phyloP scores from a whole-genome alignment of 2,113 vertebrate genomes.

The Oryzias javanicus region DNA sequence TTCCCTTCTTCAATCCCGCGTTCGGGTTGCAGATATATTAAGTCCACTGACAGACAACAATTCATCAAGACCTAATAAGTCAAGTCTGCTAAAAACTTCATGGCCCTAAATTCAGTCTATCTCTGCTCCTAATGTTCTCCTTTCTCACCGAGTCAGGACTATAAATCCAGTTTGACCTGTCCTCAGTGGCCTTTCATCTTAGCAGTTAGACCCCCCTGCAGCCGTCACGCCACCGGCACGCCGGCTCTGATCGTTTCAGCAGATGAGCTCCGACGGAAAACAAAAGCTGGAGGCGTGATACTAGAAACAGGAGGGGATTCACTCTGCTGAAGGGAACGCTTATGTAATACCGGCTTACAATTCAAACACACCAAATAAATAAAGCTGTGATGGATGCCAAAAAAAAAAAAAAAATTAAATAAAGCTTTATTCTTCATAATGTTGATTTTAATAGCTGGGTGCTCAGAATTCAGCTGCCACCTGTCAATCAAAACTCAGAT shows the following conservation, averaged over 20 bases:
- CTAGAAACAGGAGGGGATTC: neutral
- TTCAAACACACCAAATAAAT: neutral
- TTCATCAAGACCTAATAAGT: slow-evolving; percentile 33
- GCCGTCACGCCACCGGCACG: slow-evolving; percentile 21
- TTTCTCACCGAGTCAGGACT: slow-evolving; percentile 22
- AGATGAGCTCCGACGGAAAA: slow-evolving; percentile 12
- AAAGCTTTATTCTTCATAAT: too few relatives aligned
- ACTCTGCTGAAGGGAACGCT: neutral
- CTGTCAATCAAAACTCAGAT: too few relatives aligned
- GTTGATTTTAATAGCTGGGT: too few relatives aligned
- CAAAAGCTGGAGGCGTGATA: neutral
- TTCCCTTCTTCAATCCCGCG: slow-evolving; percentile 14
- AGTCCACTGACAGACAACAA: slow-evolving; percentile 25
- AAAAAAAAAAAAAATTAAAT: too few relatives aligned
- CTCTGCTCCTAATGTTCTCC: slow-evolving; percentile 12
- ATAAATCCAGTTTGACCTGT: slow-evolving; percentile 51
- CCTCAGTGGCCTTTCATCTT: slow-evolving; percentile 52
- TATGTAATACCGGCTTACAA: neutral
- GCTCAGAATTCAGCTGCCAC: too few relatives aligned
- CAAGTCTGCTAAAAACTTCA: slow-evolving; percentile 4
- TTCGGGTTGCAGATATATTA: slow-evolving; percentile 29
- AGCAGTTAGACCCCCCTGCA: slow-evolving; percentile 49
- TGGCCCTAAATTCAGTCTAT: neutral
- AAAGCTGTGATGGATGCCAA: too few relatives aligned
- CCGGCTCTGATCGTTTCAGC: slow-evolving; percentile 22